Evolutionary conservation across 2,797 vertebrate genomes (phyloP).

Genomic region (Podargus strigoides): DNA sequence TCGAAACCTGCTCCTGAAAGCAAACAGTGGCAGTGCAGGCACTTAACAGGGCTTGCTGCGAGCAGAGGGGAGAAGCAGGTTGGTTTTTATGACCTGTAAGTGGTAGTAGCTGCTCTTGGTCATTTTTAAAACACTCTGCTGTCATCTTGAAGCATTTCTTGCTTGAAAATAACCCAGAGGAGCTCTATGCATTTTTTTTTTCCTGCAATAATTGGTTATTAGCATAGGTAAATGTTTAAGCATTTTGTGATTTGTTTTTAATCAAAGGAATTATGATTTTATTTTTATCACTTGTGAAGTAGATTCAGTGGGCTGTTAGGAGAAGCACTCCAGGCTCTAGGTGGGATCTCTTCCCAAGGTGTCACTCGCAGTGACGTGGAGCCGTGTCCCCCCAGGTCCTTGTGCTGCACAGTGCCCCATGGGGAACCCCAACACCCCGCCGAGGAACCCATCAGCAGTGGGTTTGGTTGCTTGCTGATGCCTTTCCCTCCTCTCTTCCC

Average conservation of each 20-base stretch:
- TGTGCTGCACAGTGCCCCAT: fast-evolving
- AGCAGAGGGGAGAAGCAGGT: neutral
- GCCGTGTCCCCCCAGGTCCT: fast-evolving
- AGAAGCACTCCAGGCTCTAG: neutral
- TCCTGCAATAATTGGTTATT: neutral
- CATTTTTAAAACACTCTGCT: neutral
- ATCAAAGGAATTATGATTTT: too few species aligned
- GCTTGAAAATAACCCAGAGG: neutral
- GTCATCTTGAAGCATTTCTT: neutral
- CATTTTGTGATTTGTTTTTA: neutral
- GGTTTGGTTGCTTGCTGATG: fast-evolving
- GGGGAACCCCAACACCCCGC: neutral
- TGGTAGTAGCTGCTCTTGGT: neutral
- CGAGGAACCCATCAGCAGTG: neutral
- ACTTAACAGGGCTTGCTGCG: neutral
- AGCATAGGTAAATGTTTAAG: neutral
- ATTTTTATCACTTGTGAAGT: neutral
- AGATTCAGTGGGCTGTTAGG: neutral
- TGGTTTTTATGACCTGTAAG: neutral
- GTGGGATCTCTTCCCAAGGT: neutral
- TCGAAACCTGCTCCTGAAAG: neutral
- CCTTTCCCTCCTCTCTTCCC: neutral
- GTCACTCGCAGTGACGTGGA: fast-evolving
- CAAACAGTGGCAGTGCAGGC: neutral
- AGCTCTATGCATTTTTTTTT: neutral